Evolutionary conservation across 2,797 vertebrate species (phyloP), one percentile per base, ranked within the genome.

Genomic region (Muraenolepis orangiensis): DNA sequence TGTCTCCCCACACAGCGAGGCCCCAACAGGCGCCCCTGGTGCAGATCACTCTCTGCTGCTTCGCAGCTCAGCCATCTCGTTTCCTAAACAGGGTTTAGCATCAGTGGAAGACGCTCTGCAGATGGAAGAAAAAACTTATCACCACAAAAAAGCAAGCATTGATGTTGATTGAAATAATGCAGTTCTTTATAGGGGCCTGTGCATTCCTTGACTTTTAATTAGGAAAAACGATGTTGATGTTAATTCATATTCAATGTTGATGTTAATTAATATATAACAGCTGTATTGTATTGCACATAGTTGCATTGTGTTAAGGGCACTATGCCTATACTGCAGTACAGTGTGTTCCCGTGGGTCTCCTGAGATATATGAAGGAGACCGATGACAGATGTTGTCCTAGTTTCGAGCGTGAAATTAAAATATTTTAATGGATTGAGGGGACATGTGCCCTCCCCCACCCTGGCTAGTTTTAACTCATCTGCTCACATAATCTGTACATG

Each of bases 81-180:
- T 92, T 92, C 84, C 86, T 90, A 91, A 91, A 81, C 80, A 81
- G 80, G n/a, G 84, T 87, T 92, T 88, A 91, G 78, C 84, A 84
- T 90, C 84, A 84, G n/a, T n/a, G n/a, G n/a, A n/a, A n/a, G 86
- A 88, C 80, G 78, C 82, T 81, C 29, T 72, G 73, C 71, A 81
- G 76, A 84, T 77, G 78, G 66, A 68, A 79, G 76, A 66, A 87
- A 81, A 84, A 77, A 0, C n/a, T n/a, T n/a, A 87, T 80, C 72
- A 66, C 79, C 88, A 84, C 76, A 72, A 70, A 74, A 72, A 75
- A 14, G 74, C 74, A 32, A n/a, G n/a, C 18, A 18, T 23, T 70
- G 18, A 23, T 68, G 66, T 70, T 38, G 34, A 11, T 23, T 40
- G 20, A 70, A 38, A 23, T n/a, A n/a, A n/a, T n/a, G n/a, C 4